A percentile compares a stretch with the other conserved stretches of the same genome.
Evolutionary conservation across 2,797 vertebrate genomes (phyloP).

Genomic region (Neosilurus hyrtlii): DNA sequence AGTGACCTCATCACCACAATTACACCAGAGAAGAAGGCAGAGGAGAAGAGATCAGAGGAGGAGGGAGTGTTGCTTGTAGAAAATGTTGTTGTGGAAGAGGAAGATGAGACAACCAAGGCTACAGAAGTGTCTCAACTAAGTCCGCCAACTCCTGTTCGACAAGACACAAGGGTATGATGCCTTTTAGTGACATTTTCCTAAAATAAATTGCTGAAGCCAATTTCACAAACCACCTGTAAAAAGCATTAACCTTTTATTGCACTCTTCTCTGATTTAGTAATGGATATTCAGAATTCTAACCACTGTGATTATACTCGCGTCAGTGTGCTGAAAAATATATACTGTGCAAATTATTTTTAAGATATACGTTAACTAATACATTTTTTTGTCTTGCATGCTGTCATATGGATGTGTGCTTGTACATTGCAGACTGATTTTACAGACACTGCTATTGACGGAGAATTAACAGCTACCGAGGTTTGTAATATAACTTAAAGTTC

Average conservation of each 20-base stretch:
- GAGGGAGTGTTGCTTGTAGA: conserved; percentile 75
- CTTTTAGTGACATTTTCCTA: not conserved
- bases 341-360: too few species aligned
- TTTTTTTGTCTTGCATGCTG: conserved; percentile 76
- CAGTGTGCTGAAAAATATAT: not conserved
- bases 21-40: conserved; percentile 85
- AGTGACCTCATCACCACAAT: conserved; percentile 93
- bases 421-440: conserved; percentile 87
- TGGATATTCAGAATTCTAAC: not conserved
- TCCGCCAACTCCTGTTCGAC: conserved; percentile 73
- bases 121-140: conserved; percentile 74
- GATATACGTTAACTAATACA: conserved; percentile 4
- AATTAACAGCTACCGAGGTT: conserved; percentile 93
- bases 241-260: conserved; percentile 24
- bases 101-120: conserved; percentile 70
- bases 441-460: conserved; percentile 87
- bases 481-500: conserved; percentile 43
- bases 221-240: conserved; percentile 1
- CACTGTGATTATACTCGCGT: not conserved
- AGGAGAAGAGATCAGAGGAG: conserved; percentile 75
- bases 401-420: conserved; percentile 68
- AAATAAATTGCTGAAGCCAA: not conserved
- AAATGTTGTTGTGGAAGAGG: conserved; percentile 73
- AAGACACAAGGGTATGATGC: conserved; percentile 85
- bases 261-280: conserved; percentile 12